Base-by-base conservation (phyloP, 1,140 invertebrate species). In the Philopotamus ludificatus region DNA sequence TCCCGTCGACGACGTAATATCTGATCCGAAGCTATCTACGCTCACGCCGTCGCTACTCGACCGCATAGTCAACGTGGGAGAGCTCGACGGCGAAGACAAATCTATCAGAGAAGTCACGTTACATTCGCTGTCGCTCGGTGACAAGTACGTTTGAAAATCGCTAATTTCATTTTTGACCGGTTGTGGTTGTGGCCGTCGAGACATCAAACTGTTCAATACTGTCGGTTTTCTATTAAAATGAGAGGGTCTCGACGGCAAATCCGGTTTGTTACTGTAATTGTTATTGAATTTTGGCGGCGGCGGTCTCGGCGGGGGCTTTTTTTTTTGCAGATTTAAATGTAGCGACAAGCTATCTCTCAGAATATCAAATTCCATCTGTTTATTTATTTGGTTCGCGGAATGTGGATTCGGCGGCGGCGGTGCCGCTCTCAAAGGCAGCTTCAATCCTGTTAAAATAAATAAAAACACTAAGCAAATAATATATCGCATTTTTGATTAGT, bases 41-140 rank as follows among this genome's bases (percentile, higher is more conserved):
- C 87, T 89, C 0, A 88, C 80, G 20, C 86, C 87, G 72, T 89
- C 87, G 72, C 87, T 89, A 70, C 86, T 88, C 0, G 87, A 89
- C 50, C 87, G 81, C 3, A 86, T 88, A 4, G 87, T 88, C 25
- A 87, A 86, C 1, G 86, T 89, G 23, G 88, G 88, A 15, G 85
- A 86, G 21, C 57, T 49, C 1, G 57, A 42, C 21, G 57, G 41
- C 44, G 85, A 86, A 45, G 84, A 82, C 4, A 86, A 77, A 71
- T 85, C 85, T 67, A 87, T 86, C 9, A 87, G 72, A 59, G 82
- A 76, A 64, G 79, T 75, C 51, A 42, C 51, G 3, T 34, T 18
- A n/a, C 28, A 26, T 41, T 44, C 47, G 20, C 26, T 41, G 16
- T 58, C 59, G 18, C 45, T 16, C 7, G 18, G 39, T 12, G 28